Evolutionary conservation across 2,797 vertebrate species (phyloP).

Genomic region (Peromyscus aztecus): DNA sequence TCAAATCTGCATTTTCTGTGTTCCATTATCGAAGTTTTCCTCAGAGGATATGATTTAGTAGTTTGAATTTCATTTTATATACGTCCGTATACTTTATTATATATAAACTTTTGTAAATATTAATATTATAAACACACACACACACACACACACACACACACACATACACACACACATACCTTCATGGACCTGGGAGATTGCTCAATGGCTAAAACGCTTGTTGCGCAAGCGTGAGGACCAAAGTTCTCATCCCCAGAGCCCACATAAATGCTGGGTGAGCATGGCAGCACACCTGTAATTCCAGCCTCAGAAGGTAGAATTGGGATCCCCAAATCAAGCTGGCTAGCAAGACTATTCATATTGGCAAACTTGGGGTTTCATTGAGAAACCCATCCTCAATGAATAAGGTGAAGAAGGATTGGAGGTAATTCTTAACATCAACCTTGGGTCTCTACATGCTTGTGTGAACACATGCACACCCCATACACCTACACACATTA

Average conservation of each 20-base stretch:
- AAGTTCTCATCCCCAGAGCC: not conserved
- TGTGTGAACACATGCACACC: not conserved
- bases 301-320: not conserved
- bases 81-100: not conserved
- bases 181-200: not conserved
- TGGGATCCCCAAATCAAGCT: not conserved
- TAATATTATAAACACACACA: no score
- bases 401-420: not conserved
- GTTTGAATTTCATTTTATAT: not conserved
- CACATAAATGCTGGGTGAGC: not conserved
- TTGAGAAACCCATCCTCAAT: not conserved
- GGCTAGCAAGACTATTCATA: not conserved
- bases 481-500: not conserved
- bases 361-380: not conserved
- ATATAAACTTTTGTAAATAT: not conserved
- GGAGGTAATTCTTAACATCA: not conserved
- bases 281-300: not conserved
- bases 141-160: not conserved
- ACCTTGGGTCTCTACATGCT: not conserved
- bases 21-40: conserved; percentile 3
- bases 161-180: not conserved
- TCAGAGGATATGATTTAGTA: not conserved
- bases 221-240: not conserved
- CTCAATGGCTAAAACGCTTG: not conserved
- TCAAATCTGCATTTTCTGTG: not conserved